Evolutionary conservation across 2,113 vertebrate genomes (phyloP), one percentile per base, ranked within the genome.

Genomic region (Bufo gargarizans): DNA sequence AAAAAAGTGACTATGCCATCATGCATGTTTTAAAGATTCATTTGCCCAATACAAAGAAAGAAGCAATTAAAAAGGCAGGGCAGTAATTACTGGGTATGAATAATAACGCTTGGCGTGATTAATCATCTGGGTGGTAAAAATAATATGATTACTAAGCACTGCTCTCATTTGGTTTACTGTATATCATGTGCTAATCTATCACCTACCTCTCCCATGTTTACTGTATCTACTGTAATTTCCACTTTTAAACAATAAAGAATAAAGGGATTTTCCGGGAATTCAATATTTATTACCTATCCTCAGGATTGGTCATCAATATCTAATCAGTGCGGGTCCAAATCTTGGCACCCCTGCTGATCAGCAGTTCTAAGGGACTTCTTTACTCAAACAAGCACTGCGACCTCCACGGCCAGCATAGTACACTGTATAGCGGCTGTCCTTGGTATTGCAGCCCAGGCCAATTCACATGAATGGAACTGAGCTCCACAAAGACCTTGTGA

Each of bases 1-100:
- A 53, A 61, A 22, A 69, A 12, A 83, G 19, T 13, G 10, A 14
- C 55, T 49, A 53, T 50, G 20, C 43, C 16, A 49, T 53, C 49
- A 56, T 56, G 43, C 22, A 58, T 56, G 10, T 55, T 84, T 10
- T 19, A 74, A 83, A n/a, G 53, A 14, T 45, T 1, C 2, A 22
- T 74, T 49, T 47, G 3, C 45, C 81, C 81, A 85, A 22, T 58
- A 85, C 22, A 19, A 85, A 85, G 59, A 22, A 85, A 85, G 45
- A 74, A 74, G 83, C 53, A 85, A 85, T 85, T 85, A 85, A 76
- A 85, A 33, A 55, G 83, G 83, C 19, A 45, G 50, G 83, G 82
- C 82, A 74, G 3, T 85, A 85, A 74, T 84, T 84, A 4, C 50
- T 74, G 22, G 20, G 16, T 47, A 56, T 74, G 53, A 74, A 59